These are phyloP conservation scores for Halictus ligatus DNA, from an alignment of 2,888 invertebrate species.

Conservation along the genomic window DNA sequence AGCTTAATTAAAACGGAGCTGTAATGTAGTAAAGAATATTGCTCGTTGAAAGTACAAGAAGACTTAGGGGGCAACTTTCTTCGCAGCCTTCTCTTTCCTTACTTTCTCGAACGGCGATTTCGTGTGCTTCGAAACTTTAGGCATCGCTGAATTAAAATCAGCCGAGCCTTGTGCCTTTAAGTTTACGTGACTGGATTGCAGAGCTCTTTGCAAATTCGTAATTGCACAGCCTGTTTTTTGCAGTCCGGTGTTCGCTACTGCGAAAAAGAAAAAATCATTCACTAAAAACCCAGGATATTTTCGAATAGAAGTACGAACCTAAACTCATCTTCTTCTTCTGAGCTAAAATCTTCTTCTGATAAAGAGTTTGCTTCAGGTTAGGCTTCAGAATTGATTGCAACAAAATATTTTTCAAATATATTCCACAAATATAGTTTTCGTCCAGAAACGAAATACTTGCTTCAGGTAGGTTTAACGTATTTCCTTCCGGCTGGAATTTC, in stretches of 20 bases:
- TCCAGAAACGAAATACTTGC: too few relatives aligned
- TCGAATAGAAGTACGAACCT: too few relatives aligned
- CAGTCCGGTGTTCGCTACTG: neutral
- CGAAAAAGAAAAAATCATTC: too few relatives aligned
- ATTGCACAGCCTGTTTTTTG: neutral
- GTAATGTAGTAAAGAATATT: neutral
- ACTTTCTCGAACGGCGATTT: neutral
- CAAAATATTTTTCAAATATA: too few relatives aligned
- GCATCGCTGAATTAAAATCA: neutral
- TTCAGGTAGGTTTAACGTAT: neutral
- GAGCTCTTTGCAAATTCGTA: neutral
- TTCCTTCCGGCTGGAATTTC: conserved; percentile 2
- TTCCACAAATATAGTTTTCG: too few relatives aligned
- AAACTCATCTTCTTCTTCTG: neutral
- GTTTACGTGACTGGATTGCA: neutral
- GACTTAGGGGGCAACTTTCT: neutral
- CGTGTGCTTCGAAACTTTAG: neutral
- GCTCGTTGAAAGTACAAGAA: neutral
- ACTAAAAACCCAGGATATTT: too few relatives aligned
- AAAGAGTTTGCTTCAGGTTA: too few relatives aligned
- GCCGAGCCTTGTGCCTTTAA: neutral
- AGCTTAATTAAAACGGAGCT: conserved; percentile 1
- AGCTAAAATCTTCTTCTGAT: too few relatives aligned
- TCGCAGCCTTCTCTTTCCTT: neutral
- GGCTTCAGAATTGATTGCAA: neutral